Percentiles rank a stretch among this genome's conserved stretches.
Conservation (phyloP, 2,888 invertebrate species). For the Eurytoma californica region DNA sequence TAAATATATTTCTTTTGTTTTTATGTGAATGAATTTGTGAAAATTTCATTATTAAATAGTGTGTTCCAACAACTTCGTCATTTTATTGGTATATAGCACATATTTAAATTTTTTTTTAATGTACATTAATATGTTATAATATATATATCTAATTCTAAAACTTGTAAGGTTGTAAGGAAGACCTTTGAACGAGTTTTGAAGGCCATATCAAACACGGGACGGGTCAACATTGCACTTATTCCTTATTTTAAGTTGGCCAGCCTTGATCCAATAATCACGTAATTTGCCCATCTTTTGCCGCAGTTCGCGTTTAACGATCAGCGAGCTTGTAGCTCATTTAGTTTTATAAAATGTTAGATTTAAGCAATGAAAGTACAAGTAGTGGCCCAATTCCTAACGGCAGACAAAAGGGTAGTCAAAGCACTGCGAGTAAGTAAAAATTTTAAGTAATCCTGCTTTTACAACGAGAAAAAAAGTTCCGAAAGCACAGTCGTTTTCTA, state of each 20-base stretch:
- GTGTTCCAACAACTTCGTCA: neutral
- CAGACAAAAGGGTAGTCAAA: slow-evolving; percentile 58
- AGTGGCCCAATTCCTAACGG: slow-evolving; percentile 51
- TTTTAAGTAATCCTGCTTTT: slow-evolving; percentile 7
- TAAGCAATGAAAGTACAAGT: slow-evolving; percentile 61
- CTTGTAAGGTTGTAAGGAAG: neutral
- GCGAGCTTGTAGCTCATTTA: slow-evolving; percentile 31
- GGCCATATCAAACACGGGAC: neutral
- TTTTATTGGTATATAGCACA: neutral
- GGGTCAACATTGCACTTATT: neutral
- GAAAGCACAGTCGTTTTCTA: slow-evolving; percentile 44
- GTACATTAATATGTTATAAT: neutral
- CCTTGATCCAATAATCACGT: slow-evolving; percentile 44
- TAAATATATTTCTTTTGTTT: slow-evolving; percentile 19
- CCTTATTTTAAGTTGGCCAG: slow-evolving; percentile 25
- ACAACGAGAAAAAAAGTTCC: slow-evolving; percentile 1
- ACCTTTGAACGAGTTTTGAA: neutral
- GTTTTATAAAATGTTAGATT: slow-evolving; percentile 66
- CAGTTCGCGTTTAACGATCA: slow-evolving; percentile 46
- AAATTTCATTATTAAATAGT: slow-evolving; percentile 1
- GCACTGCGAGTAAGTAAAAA: slow-evolving; percentile 62
- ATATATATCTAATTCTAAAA: neutral
- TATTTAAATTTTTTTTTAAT: neutral
- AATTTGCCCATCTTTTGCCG: slow-evolving; percentile 33
- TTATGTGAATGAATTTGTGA: neutral